Evolutionary conservation across 2,888 invertebrate genomes (phyloP), one percentile per base, ranked within the genome.

Genomic region (Keiferia lycopersicella): DNA sequence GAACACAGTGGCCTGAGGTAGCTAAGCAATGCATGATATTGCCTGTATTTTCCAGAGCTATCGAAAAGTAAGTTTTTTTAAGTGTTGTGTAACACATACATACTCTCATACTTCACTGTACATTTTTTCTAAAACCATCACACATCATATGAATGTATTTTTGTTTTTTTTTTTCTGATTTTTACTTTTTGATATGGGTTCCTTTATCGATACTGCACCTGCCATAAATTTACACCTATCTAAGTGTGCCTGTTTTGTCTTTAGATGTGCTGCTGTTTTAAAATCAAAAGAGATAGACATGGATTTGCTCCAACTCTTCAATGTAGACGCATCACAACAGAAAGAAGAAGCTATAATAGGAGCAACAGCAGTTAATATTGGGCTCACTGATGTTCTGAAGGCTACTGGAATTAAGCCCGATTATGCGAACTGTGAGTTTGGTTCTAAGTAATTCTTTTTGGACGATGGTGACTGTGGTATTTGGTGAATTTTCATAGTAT

Each of bases 1-100:
- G 97, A 0, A 95, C 96, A 0, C 97, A 97, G 77, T 98, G 97
- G 97, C 87, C 94, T 12, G 95, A 95, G 68, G 97, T 98, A 96
- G 98, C 96, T 3, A 87, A 92, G 11, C 92, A 94, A 48, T 92
- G 98, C 58, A 94, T 97, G 94, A 87, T 92, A 70, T 91, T 98
- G 34, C 95, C 96, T 0, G 84, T 93, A 2, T 97, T 98, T 81
- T 93, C 94, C 41, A 91, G 94, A 58, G 94, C 96, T 16, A 94
- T 98, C 69, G 85, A 94, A 67, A 92, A 83, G 93, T 93, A 75
- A 79, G 83, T 71, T 18, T 34, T 59, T 18, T 2, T 18, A n/a
- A n/a, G n/a, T n/a, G n/a, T n/a, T 41, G 3, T 14, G 2, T 14
- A 4, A 14, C 14, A 41, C 14, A 14, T 3, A 41, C 14, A n/a